Conservation (phyloP, 2,888 invertebrate genomes). For the Sesia apiformis region DNA sequence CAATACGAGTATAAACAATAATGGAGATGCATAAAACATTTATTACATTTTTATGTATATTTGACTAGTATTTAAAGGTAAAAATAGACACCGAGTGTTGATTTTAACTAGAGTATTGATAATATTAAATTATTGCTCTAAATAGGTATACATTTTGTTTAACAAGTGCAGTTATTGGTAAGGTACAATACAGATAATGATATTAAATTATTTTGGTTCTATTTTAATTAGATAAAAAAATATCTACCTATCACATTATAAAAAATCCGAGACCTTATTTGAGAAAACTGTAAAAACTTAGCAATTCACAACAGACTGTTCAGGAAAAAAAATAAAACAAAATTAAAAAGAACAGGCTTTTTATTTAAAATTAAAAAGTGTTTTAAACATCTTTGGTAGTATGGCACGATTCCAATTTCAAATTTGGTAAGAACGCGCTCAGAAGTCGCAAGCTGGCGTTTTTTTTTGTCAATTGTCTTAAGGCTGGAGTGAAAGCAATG, state of each 20-base stretch:
- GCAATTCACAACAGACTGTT: slow-evolving; percentile 14
- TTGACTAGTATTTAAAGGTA: slow-evolving; percentile 17
- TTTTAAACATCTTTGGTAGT: slow-evolving; percentile 37
- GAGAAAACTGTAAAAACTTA: slow-evolving; percentile 6
- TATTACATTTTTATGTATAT: not conserved
- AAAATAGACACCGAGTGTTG: slow-evolving; percentile 57
- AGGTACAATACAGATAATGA: slow-evolving; percentile 25
- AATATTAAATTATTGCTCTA: slow-evolving; percentile 60
- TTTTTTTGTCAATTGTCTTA: slow-evolving; percentile 27
- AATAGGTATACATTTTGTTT: slow-evolving; percentile 44
- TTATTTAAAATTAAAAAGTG: slow-evolving; percentile 43
- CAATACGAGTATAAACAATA: not conserved
- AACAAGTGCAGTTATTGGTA: slow-evolving; percentile 39
- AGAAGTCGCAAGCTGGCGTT: slow-evolving; percentile 37
- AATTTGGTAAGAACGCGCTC: slow-evolving; percentile 11
- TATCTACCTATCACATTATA: slow-evolving; percentile 7
- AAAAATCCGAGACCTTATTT: not conserved
- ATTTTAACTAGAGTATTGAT: slow-evolving; percentile 39
- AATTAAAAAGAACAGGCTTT: slow-evolving; percentile 21
- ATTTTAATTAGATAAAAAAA: slow-evolving; percentile 18
- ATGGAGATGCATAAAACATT: not conserved
- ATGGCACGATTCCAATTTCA: slow-evolving; percentile 16
- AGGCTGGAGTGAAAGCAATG: slow-evolving; percentile 49
- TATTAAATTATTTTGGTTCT: slow-evolving; percentile 44
- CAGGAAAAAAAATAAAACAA: slow-evolving; percentile 20